phyloP scores from a whole-genome alignment of 1,140 invertebrate species.

The Caenorhabditis elegans region WBcel235 BX284602.5:10753501-10754000 shows the following conservation, averaged over 20 bases:
- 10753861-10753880: neutral
- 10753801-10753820: neutral
- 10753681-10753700: too few relatives aligned
- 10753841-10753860: neutral
- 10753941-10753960: too few relatives aligned
- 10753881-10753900: too few relatives aligned
- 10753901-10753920: too few relatives aligned
- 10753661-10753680: neutral
- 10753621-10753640: conserved; percentile 4
- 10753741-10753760: neutral
- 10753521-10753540: conserved; percentile 41
- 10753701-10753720: too few relatives aligned
- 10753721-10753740: too few relatives aligned
- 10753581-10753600: conserved; percentile 43
- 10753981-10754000: too few relatives aligned
- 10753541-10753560: conserved; percentile 13
- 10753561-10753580: conserved; percentile 31
- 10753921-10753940: too few relatives aligned
- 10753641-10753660: neutral
- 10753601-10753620: neutral
- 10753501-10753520: neutral
- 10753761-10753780: neutral
- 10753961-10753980: too few relatives aligned
- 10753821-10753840: neutral
- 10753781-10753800: conserved; percentile 1